Conservation (phyloP, 1,140 invertebrate genomes). For the Eurosta solidaginis region DNA sequence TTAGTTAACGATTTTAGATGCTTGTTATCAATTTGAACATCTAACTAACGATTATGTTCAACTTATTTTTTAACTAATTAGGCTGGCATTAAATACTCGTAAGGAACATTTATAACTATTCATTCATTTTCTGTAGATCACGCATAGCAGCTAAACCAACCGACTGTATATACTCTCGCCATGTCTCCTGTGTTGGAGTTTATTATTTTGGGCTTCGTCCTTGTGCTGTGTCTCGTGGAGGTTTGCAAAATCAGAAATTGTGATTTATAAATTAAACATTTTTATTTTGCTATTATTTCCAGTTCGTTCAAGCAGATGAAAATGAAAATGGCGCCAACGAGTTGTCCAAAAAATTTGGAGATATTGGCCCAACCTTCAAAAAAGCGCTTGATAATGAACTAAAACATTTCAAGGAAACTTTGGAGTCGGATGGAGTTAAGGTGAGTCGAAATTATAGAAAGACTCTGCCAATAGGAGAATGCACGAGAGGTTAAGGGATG, state of each 20-base stretch:
- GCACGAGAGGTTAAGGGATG: no score
- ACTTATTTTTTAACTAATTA: no score
- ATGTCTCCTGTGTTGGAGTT: background rate
- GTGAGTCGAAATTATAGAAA: no score
- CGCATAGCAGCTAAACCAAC: background rate
- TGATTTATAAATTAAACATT: background rate
- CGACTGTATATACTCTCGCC: background rate
- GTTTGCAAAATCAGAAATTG: background rate
- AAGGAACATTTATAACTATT: background rate
- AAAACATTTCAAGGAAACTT: background rate
- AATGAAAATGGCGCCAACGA: background rate
- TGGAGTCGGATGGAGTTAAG: background rate
- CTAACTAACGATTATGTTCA: no score
- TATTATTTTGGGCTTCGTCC: background rate
- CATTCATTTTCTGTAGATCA: background rate
- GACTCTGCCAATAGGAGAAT: no score
- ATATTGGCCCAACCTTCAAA: background rate
- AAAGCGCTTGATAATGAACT: background rate
- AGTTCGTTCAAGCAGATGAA: background rate
- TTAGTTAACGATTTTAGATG: no score
- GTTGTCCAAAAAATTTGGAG: background rate
- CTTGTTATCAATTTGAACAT: no score
- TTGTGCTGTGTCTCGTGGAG: background rate
- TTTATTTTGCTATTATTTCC: no score
- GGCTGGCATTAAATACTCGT: no score